Percentiles rank a stretch among this genome's conserved stretches.
phyloP scores from a whole-genome alignment of 2,888 invertebrate species.

The Xestia c-nigrum region DNA sequence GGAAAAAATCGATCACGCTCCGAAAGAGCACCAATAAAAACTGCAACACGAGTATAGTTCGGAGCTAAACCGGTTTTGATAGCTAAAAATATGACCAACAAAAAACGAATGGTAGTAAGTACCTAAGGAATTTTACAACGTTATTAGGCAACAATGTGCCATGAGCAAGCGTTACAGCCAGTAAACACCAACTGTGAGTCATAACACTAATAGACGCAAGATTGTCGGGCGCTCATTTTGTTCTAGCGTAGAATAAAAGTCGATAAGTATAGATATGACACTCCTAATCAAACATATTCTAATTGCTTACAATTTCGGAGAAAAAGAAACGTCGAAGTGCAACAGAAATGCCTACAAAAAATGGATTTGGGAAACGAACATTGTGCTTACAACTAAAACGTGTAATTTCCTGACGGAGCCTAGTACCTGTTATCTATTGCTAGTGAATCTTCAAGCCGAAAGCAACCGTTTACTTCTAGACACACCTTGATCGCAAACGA shows the following conservation, averaged over 20 bases:
- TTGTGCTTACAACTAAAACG: not conserved
- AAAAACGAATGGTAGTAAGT: not conserved
- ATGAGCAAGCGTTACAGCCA: constrained; percentile 33
- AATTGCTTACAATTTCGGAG: not conserved
- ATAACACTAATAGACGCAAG: constrained; percentile 36
- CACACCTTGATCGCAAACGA: not conserved
- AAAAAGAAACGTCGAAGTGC: not conserved
- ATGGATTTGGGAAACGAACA: too few relatives aligned
- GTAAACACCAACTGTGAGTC: constrained; percentile 48
- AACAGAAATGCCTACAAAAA: not conserved
- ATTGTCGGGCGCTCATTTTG: constrained; percentile 28
- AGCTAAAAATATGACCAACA: constrained; percentile 30
- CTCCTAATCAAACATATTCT: not conserved
- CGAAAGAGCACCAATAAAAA: constrained; percentile 12
- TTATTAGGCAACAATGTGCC: constrained; percentile 32
- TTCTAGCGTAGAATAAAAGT: not conserved
- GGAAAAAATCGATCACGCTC: constrained; percentile 18
- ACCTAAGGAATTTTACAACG: constrained; percentile 1
- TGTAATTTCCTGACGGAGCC: not conserved
- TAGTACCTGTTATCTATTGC: not conserved
- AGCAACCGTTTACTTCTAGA: not conserved
- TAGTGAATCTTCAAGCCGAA: not conserved
- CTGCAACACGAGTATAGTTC: constrained; percentile 17
- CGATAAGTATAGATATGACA: constrained; percentile 13
- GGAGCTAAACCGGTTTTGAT: constrained; percentile 28